Evolutionary conservation across 2,113 vertebrate species (phyloP).

Genomic region (Charina bottae): DNA sequence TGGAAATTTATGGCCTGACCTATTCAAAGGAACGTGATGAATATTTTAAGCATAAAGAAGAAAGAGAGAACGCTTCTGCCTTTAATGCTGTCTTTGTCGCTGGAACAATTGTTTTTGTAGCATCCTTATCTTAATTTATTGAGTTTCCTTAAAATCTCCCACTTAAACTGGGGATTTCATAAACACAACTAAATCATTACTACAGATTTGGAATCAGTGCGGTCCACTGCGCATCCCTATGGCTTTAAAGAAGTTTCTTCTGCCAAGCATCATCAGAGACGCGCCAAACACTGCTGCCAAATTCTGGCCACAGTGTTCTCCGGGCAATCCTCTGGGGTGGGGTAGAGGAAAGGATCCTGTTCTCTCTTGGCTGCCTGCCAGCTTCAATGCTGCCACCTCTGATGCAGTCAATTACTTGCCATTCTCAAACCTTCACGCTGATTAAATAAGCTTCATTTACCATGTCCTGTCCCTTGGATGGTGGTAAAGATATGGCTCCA

Average conservation of each 20-base stretch:
- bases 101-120: no score
- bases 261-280: neutral
- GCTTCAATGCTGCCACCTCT: neutral
- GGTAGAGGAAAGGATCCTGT: neutral
- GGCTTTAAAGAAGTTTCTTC: neutral
- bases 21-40: neutral
- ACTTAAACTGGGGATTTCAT: neutral
- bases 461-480: neutral
- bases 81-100: neutral
- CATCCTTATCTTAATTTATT: neutral
- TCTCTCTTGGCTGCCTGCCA: neutral
- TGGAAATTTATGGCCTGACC: constrained; percentile 13
- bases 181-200: neutral
- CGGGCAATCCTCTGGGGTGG: neutral
- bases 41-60: neutral
- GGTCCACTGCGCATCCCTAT: neutral
- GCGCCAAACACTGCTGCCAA: neutral
- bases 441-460: neutral
- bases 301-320: neutral
- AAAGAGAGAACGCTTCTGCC: neutral
- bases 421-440: neutral
- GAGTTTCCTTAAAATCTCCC: neutral
- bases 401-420: neutral
- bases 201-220: neutral
- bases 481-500: neutral